Evolutionary conservation across 2,113 vertebrate genomes (phyloP).

Genomic region (Coptodon bakossiorum): DNA sequence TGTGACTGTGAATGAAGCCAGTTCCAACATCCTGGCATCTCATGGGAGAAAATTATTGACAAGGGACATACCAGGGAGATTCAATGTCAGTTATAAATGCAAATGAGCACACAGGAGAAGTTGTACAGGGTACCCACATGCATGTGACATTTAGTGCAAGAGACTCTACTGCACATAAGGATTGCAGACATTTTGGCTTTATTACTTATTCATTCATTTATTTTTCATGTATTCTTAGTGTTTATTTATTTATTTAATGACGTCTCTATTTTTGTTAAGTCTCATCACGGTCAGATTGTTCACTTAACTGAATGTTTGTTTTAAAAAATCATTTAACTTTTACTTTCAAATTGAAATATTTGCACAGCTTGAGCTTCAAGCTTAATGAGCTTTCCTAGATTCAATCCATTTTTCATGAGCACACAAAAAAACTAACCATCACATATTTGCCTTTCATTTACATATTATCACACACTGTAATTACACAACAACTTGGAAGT

Average conservation of each 20-base stretch:
- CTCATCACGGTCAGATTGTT: background rate
- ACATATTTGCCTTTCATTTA: background rate
- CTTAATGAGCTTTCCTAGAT: background rate
- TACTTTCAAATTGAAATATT: background rate
- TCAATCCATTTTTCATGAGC: background rate
- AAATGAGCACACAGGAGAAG: background rate
- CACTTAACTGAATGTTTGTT: background rate
- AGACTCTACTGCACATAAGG: background rate
- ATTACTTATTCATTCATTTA: background rate
- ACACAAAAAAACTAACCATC: background rate
- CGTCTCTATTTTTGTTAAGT: background rate
- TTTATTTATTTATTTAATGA: background rate
- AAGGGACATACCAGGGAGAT: background rate
- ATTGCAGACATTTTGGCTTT: background rate
- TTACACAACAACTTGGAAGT: background rate
- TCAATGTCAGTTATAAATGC: background rate
- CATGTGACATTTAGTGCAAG: background rate
- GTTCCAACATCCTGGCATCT: background rate
- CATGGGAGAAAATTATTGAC: background rate
- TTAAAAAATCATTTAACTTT: background rate
- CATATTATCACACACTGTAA: background rate
- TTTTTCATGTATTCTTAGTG: background rate
- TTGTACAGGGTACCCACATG: background rate
- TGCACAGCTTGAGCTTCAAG: background rate
- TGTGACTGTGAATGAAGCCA: background rate